These are phyloP conservation scores for Marmota monax DNA, from an alignment of 2,113 vertebrate genomes.

Conservation along the genomic window DNA sequence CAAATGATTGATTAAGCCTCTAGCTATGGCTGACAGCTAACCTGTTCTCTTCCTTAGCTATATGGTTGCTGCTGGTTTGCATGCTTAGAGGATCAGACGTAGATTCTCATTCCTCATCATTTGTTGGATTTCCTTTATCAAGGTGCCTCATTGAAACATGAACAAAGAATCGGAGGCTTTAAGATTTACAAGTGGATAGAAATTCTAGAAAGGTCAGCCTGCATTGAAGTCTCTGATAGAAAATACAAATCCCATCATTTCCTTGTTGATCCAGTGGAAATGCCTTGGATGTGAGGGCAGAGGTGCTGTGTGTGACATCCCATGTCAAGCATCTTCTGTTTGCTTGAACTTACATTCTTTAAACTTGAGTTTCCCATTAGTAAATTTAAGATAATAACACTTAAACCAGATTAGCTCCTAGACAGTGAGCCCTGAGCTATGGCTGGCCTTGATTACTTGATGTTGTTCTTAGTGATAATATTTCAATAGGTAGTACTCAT, in stretches of 20 bases:
- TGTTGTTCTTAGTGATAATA: no score
- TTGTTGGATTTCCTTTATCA: neutral
- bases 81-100: no score
- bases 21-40: neutral
- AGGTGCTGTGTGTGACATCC: neutral
- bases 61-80: no score
- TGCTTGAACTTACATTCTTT: neutral
- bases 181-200: accelerated
- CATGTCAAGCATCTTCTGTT: neutral
- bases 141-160: neutral
- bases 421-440: accelerated
- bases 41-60: no score
- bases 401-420: no score
- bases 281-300: neutral
- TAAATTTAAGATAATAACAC: neutral
- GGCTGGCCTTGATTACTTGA: neutral
- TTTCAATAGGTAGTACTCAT: no score
- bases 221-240: neutral
- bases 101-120: no score
- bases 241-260: neutral
- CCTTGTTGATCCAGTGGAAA: neutral
- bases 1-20: neutral
- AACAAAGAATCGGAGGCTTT: neutral
- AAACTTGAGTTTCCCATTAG: neutral
- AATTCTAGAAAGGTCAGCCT: neutral